These are phyloP conservation scores for Atopsyche davidsoni DNA, from an alignment of 1,140 invertebrate species.

Conservation along the genomic window DNA sequence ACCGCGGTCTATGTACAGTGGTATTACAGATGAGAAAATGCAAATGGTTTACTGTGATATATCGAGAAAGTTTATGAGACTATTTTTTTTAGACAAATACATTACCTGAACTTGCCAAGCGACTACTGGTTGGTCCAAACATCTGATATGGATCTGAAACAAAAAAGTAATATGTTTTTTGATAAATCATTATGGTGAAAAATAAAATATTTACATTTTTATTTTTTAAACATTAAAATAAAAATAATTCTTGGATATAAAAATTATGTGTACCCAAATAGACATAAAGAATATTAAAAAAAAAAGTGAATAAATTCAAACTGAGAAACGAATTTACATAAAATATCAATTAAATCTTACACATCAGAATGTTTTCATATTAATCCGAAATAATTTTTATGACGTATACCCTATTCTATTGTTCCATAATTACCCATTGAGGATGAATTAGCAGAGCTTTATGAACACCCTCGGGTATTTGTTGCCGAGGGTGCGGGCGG, in stretches of 20 bases:
- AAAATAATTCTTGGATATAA: no score
- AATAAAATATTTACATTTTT: no score
- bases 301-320: neutral
- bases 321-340: conserved; percentile 4
- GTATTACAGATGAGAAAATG: no score
- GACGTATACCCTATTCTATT: conserved; percentile 18
- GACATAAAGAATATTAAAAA: no score
- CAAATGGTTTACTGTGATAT: no score
- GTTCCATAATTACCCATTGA: conserved; percentile 22
- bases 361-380: conserved; percentile 10
- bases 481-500: neutral
- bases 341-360: conserved; percentile 17
- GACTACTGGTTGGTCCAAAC: conserved; percentile 90
- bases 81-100: neutral
- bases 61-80: neutral
- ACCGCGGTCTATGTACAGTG: no score
- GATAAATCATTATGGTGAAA: no score
- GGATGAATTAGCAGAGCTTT: conserved; percentile 21
- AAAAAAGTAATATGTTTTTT: conserved; percentile 31
- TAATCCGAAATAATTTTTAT: conserved; percentile 18
- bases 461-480: conserved; percentile 9
- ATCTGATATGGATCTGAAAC: conserved; percentile 93
- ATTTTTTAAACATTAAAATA: no score
- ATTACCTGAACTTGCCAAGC: conserved; percentile 85
- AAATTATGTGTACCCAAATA: no score